Base-by-base conservation (phyloP, 2,113 vertebrate genomes). In the Thermophis baileyi region DNA sequence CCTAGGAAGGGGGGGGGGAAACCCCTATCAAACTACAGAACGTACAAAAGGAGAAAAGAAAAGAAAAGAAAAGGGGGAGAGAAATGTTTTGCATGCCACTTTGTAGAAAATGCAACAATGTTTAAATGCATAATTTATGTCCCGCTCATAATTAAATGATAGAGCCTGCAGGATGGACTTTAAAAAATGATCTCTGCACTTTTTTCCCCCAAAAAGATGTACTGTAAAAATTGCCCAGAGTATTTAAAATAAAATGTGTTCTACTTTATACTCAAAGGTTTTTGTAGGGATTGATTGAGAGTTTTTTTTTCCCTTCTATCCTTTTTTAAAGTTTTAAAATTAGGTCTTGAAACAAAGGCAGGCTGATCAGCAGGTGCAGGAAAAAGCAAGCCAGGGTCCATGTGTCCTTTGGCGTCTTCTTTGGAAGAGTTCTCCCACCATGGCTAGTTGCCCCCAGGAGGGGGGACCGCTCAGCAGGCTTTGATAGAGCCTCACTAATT, bases 101-200 rank as follows among this genome's bases (percentile, higher is more conserved):
- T 96, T 97, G 96, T 96, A 97, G 97, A 97, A 97, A 96, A 97
- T 96, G 97, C 98, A 98, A 98, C 98, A 98, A 98, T 98, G 97
- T 97, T 96, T 96, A 94, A 94, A 98, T 98, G 97, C 98, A 98
- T 98, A 98, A 98, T 98, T 98, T 98, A 98, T 98, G 96, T 96
- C 97, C 97, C 91, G 93, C 96, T 98, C 98, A 98, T 98, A 98
- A 98, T 98, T 98, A 98, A 98, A 98, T 98, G 98, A 98, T 98
- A 97, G 97, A 93, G 98, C 98, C 98, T 97, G 95, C 94, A 95
- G 98, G 97, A 94, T 97, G 97, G 97, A 97, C 98, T 98, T 97
- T 97, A 98, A 98, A 98, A 98, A 98, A 98, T 98, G 97, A 98
- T 98, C 97, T 96, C 95, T 97, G 97, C 97, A 96, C 96, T 97